Conservation (phyloP, 1,140 invertebrate genomes). For the Lethocerus indicus region DNA sequence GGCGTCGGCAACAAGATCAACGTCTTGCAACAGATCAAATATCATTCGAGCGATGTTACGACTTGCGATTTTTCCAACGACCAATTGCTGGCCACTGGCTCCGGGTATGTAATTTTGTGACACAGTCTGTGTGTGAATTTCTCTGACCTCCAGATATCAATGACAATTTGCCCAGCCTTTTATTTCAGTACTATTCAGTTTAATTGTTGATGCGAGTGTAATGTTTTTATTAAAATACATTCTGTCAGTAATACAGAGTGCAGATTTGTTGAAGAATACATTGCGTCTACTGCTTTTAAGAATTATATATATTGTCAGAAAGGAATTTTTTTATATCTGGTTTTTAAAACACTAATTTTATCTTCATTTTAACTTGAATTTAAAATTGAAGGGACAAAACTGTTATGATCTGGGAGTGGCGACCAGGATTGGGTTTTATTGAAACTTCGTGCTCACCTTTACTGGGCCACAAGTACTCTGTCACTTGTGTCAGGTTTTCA, state of each 20-base stretch:
- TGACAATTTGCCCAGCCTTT: background rate
- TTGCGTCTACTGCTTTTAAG: background rate
- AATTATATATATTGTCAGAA: background rate
- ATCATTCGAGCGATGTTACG: conserved; percentile 54
- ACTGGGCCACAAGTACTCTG: conserved; percentile 43
- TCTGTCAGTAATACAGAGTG: background rate
- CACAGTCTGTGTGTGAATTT: background rate
- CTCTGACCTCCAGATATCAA: background rate
- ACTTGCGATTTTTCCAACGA: conserved; percentile 40
- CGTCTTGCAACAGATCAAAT: too few relatives aligned
- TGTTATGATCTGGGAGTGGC: conserved; percentile 43
- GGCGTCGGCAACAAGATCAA: too few relatives aligned
- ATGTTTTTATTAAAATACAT: background rate
- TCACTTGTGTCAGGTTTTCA: conserved; percentile 46
- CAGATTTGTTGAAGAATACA: background rate
- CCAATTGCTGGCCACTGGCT: conserved; percentile 37
- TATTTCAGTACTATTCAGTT: background rate
- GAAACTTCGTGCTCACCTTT: conserved; percentile 38
- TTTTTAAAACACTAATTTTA: background rate
- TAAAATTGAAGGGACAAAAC: conserved; percentile 37
- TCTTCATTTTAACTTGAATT: background rate
- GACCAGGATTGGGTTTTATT: conserved; percentile 31
- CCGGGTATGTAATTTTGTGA: conserved; percentile 30
- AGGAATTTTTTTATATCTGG: background rate
- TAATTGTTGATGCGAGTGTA: background rate